Evolutionary conservation across 2,113 vertebrate species (phyloP).

Genomic region (Trogon surrucura): DNA sequence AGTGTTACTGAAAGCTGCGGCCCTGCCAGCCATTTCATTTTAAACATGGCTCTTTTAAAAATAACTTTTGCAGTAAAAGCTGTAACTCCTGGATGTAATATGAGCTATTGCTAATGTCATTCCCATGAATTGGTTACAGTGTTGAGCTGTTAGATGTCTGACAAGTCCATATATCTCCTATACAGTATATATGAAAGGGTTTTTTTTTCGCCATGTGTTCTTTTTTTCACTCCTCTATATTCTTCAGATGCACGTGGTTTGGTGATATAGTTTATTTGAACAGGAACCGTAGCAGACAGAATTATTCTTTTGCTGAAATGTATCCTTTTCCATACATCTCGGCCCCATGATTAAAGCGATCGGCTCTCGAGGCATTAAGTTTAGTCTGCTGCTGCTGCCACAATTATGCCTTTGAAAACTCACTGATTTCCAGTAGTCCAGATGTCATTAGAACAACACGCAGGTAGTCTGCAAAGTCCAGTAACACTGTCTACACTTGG

Average conservation of each 20-base stretch:
- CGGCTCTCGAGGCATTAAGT: slow-evolving; percentile 59
- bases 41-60: slow-evolving; percentile 55
- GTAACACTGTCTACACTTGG: slow-evolving; percentile 62
- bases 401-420: slow-evolving; percentile 69
- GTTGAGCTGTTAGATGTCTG: slow-evolving; percentile 69
- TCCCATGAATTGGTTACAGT: slow-evolving; percentile 68
- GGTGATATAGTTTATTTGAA: slow-evolving; percentile 75
- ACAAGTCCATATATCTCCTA: slow-evolving; percentile 71
- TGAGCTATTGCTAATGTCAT: slow-evolving; percentile 45
- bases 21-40: slow-evolving; percentile 30
- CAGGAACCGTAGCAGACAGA: slow-evolving; percentile 73
- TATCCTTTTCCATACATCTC: slow-evolving; percentile 68
- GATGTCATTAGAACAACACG: slow-evolving; percentile 73
- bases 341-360: slow-evolving; percentile 57
- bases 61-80: slow-evolving; percentile 50
- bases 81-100: slow-evolving; percentile 60
- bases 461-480: slow-evolving; percentile 72
- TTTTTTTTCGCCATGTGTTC: slow-evolving; percentile 56
- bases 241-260: slow-evolving; percentile 63
- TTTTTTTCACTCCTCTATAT: slow-evolving; percentile 34
- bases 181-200: slow-evolving; percentile 57
- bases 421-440: slow-evolving; percentile 72
- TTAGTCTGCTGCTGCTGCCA: slow-evolving; percentile 70
- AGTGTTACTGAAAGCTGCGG: slow-evolving; percentile 28
- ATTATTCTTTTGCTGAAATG: slow-evolving; percentile 72